Base-by-base conservation (phyloP, 2,888 invertebrate species). In the Apoda limacodes region DNA sequence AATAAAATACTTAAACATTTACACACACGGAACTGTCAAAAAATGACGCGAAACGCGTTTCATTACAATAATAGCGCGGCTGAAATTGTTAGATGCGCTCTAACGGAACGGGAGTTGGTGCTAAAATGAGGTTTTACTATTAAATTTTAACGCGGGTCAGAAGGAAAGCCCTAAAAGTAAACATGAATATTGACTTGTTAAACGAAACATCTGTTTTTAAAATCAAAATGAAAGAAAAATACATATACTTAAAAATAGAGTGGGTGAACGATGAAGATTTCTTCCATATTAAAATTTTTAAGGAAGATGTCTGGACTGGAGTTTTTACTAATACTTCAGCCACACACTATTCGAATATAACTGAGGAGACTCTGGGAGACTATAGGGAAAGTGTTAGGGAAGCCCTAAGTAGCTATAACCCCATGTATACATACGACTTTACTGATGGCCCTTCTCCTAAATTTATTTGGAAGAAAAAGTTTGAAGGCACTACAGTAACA, bases 391-490 rank as follows among this genome's bases (percentile, higher is more conserved):
- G 60, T 37, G 48, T 64, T 2, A 53, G 45, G 27, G 40, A 39
- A 17, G 53, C 48, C 3, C 37, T 75, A 1, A 40, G 39, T 9
- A 45, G 43, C 4, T 28, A 33, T 15, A 35, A 37, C 13, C 25
- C 40, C 4, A 39, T 47, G 9, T 66, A 45, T 43, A 26, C 37
- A 4, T 58, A 54, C 24, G 55, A 60, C 12, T 55, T 70, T 28
- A 35, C 15, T 0, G 4, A 31, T 5, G 17, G 22, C 5, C 10
- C 28, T 15, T 46, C 37, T 2, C 60, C 59, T 1, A 50, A 32
- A 9, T 72, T 75, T 36, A 48, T 34, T 27, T 75, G 72, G 72
- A 67, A 60, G 34, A 72, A 55, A 35, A 51, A 35, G 30, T 62
- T 50, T 28, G 48, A 55, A 13, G 55, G 52, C 11, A 39, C 41